Conservation (phyloP, 2,113 vertebrate genomes). For the Phyllostomus hastatus region DNA sequence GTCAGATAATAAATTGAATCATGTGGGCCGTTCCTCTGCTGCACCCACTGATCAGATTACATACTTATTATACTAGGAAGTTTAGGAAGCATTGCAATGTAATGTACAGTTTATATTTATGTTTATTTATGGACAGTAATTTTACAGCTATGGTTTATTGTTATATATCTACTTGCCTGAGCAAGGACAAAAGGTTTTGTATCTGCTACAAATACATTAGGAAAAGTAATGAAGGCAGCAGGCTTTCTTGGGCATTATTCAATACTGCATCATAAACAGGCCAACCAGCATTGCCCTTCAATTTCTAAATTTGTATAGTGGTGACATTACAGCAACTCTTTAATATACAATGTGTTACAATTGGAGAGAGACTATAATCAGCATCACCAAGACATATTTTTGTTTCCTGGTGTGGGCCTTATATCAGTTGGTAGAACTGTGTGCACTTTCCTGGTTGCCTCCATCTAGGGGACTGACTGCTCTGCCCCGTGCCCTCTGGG, state of each 20-base stretch:
- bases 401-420: neutral
- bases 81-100: neutral
- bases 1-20: neutral
- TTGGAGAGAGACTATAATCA: neutral
- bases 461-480: conserved; percentile 86
- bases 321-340: neutral
- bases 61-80: neutral
- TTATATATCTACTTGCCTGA: neutral
- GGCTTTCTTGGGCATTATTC: neutral
- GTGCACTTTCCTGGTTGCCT: neutral
- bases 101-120: neutral
- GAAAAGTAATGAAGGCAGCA: neutral
- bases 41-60: neutral
- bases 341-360: conserved; percentile 15
- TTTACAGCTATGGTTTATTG: neutral
- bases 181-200: neutral
- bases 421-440: neutral
- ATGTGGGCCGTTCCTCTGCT: neutral
- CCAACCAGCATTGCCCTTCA: neutral
- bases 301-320: neutral
- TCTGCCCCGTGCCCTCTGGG: conserved; percentile 86
- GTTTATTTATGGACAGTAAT: neutral
- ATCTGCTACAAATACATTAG: neutral
- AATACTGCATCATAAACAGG: neutral
- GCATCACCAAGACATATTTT: neutral